Percentiles rank a stretch among this genome's conserved stretches.
phyloP scores from a whole-genome alignment of 2,113 vertebrate genomes.

The Corydoras sp. region DNA sequence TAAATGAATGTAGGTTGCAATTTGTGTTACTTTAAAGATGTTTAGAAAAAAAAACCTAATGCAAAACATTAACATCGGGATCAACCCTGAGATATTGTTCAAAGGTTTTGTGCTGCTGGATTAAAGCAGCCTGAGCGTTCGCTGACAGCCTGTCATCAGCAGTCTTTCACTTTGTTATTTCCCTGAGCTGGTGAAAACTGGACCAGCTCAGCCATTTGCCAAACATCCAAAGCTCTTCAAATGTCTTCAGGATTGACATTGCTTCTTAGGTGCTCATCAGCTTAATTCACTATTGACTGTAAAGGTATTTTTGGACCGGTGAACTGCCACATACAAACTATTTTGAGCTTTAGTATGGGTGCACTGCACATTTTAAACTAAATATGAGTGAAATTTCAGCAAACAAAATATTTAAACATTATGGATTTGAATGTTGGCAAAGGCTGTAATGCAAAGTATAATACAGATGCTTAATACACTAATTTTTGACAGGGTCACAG shows the following conservation, averaged over 20 bases:
- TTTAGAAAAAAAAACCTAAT: no score
- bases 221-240: conserved; percentile 29
- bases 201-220: conserved; percentile 54
- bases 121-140: conserved; percentile 34
- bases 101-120: conserved; percentile 21
- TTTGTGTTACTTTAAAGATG: conserved; percentile 22
- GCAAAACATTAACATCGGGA: conserved; percentile 22
- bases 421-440: no score
- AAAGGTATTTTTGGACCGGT: conserved; percentile 30
- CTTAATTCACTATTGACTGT: conserved; percentile 48
- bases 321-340: conserved; percentile 10
- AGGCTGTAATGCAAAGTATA: no score
- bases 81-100: conserved; percentile 41
- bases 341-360: not conserved
- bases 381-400: not conserved
- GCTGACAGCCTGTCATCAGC: conserved; percentile 43
- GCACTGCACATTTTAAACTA: not conserved
- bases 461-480: no score
- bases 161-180: conserved; percentile 45
- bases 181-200: conserved; percentile 42
- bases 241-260: conserved; percentile 51
- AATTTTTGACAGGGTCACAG: no score
- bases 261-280: conserved; percentile 48
- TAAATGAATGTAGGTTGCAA: conserved; percentile 3
- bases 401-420: no score